These are phyloP conservation scores for Vireo altiloquus DNA, from an alignment of 2,113 vertebrate genomes.

Conservation along the genomic window DNA sequence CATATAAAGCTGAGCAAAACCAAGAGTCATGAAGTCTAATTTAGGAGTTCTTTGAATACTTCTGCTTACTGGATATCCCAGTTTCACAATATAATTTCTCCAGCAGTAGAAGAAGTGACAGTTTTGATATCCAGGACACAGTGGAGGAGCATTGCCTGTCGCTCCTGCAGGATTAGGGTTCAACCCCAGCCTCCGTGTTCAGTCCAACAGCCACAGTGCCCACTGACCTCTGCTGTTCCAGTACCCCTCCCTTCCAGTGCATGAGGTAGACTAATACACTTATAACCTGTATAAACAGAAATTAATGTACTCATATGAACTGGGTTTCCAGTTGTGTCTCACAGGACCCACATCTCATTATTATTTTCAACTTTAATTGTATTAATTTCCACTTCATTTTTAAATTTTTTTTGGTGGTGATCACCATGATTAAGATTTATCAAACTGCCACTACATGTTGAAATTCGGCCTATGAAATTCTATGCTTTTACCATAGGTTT, in stretches of 20 bases:
- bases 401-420: background rate
- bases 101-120: background rate
- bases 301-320: background rate
- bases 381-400: background rate
- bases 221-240: background rate
- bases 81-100: background rate
- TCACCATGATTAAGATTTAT: background rate
- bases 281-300: background rate
- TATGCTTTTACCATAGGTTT: background rate
- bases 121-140: background rate
- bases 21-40: background rate
- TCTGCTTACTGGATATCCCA: background rate
- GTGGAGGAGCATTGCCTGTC: background rate
- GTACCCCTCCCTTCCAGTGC: background rate
- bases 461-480: background rate
- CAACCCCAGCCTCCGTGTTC: background rate
- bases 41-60: background rate
- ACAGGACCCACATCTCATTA: background rate
- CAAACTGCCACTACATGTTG: background rate
- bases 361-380: background rate
- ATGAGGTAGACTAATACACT: background rate
- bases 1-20: background rate
- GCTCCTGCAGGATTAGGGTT: background rate
- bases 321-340: background rate
- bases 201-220: background rate